phyloP scores from a whole-genome alignment of 1,140 invertebrate species.

The Diabrotica undecimpunctata region DNA sequence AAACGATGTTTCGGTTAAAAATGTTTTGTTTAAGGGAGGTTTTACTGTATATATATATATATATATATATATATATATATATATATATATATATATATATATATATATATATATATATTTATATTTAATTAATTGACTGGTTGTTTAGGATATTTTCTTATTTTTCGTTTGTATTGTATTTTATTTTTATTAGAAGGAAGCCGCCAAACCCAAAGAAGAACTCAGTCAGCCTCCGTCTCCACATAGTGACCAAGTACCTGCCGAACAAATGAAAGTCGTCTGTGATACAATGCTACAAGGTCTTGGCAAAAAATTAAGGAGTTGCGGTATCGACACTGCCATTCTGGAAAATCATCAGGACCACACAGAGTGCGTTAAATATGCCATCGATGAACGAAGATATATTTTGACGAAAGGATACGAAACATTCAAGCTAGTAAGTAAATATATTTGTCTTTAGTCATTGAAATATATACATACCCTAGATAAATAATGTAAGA shows the following conservation, averaged over 20 bases:
- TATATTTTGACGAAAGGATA: constrained; percentile 56
- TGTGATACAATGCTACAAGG: constrained; percentile 56
- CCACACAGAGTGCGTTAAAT: constrained; percentile 52
- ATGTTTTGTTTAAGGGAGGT: no score
- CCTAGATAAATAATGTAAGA: no score
- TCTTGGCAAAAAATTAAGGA: constrained; percentile 58
- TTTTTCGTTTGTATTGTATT: no score
- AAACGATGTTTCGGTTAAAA: no score
- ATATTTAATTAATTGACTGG: no score
- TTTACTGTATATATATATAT: no score
- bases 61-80: no score
- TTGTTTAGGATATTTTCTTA: no score
- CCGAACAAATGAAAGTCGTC: constrained; percentile 48
- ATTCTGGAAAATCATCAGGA: constrained; percentile 51
- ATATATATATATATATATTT: no score
- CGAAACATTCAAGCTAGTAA: constrained; percentile 47
- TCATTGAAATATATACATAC: no score
- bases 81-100: no score
- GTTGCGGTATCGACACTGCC: constrained; percentile 63
- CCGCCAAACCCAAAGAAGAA: constrained; percentile 17
- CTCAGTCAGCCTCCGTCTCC: constrained; percentile 30
- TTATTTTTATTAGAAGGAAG: constrained; percentile 14
- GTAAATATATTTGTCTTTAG: not conserved
- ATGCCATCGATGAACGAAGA: constrained; percentile 53
- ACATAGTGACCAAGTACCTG: constrained; percentile 22